Evolutionary conservation across 2,113 vertebrate genomes (phyloP).

Genomic region (Climacteris rufus): DNA sequence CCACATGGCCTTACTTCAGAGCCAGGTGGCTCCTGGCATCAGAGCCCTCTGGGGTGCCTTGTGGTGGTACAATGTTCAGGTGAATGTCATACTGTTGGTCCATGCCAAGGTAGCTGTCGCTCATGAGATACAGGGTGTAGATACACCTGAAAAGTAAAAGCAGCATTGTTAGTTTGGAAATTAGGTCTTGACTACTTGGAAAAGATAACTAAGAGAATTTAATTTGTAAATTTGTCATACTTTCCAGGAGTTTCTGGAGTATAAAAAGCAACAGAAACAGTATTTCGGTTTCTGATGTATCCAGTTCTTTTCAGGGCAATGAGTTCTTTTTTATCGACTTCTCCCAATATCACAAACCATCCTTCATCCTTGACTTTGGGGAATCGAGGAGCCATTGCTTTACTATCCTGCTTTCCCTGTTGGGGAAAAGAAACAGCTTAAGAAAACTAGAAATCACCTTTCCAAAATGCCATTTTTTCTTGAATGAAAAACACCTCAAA

Average conservation of each 20-base stretch:
- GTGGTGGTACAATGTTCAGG: slow-evolving; percentile 78
- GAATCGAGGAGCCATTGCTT: slow-evolving; percentile 87
- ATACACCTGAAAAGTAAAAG: slow-evolving; percentile 79
- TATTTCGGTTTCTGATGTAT: slow-evolving; percentile 77
- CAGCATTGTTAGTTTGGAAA: not conserved
- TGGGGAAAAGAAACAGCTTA: slow-evolving; percentile 30
- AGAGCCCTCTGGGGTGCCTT: slow-evolving; percentile 74
- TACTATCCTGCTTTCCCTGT: slow-evolving; percentile 91
- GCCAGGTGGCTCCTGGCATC: slow-evolving; percentile 43
- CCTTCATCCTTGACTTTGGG: slow-evolving; percentile 95
- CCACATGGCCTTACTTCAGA: slow-evolving; percentile 51
- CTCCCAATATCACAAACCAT: slow-evolving; percentile 92
- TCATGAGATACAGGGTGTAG: slow-evolving; percentile 96
- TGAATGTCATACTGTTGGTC: slow-evolving; percentile 97
- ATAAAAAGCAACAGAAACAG: slow-evolving; percentile 87
- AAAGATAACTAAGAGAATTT: not conserved
- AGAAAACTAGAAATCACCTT: not conserved
- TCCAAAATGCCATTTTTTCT: not conserved
- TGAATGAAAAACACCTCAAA: not conserved
- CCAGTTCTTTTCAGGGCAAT: slow-evolving; percentile 92
- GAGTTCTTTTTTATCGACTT: slow-evolving; percentile 90
- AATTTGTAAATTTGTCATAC: slow-evolving; percentile 70
- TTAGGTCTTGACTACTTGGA: not conserved
- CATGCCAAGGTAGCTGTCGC: slow-evolving; percentile 96
- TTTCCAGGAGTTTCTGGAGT: slow-evolving; percentile 88